Base-by-base conservation (phyloP, 2,113 vertebrate species). In the Mustelus asterias region DNA sequence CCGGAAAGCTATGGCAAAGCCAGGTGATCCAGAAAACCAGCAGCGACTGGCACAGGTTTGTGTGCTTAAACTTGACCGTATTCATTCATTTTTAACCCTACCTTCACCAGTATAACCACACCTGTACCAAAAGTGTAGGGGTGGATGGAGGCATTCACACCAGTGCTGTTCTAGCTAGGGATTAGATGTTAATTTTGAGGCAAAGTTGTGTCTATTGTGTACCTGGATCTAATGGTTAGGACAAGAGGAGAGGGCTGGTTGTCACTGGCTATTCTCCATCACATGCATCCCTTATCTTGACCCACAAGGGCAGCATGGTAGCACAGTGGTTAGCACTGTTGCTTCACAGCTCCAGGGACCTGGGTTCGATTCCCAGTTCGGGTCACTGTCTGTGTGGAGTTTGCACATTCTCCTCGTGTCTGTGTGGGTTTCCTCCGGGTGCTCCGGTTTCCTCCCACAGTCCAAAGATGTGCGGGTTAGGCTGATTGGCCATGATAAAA, bases 31-130 rank as follows among this genome's bases (percentile, higher is more conserved):
- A 0, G 99, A 99, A 96, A 99, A 98, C 96, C 99, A 99, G 97
- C 99, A 99, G 96, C 97, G 99, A 44, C 97, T 99, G 96, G 99
- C 99, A 33, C 99, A 99, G 99, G 99, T 99, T 69, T 60, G 96
- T 96, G 1, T 0, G 0, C 29, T 72, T 26, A 48, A 54, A 41
- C 94, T 22, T 22, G n/a, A 16, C 63, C 6, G 16, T 94, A 33
- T 94, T 92, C 89, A 70, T 26, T 70, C 3, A 6, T 24, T 70
- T 70, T 70, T 29, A 29, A 16, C 24, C 65, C 20, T 90, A 4
- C 29, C 18, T 94, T 70, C 24, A 6, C 44, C 67, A 29, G 24
- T 72, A 72, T 76, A 54, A 95, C 10, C 94, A 70, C 33, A 65
- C 16, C 3, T 37, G 33, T 9, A 1, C 60, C 18, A 54, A 89